Evolutionary conservation across 2,113 vertebrate species (phyloP).

Genomic region (Crocuta crocuta): DNA sequence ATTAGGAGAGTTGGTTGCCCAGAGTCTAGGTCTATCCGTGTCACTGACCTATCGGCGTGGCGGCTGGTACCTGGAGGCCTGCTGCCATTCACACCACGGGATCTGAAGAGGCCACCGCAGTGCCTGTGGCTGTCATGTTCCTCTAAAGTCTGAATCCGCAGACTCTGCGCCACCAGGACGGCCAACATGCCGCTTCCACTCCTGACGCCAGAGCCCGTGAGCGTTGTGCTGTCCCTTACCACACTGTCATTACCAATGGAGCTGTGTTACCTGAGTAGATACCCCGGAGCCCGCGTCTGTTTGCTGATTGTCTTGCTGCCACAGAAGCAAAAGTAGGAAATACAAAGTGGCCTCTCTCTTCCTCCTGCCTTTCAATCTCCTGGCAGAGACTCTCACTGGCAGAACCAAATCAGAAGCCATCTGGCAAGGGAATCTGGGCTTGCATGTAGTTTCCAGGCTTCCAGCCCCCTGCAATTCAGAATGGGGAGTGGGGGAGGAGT

Average conservation of each 20-base stretch:
- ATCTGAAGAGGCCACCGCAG: not conserved
- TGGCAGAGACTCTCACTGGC: not conserved
- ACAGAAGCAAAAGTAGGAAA: not conserved
- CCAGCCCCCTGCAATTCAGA: constrained; percentile 14
- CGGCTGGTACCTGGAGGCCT: not conserved
- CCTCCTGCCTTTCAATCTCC: not conserved
- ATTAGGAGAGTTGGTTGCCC: not conserved
- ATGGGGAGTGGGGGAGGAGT: not conserved
- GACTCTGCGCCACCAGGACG: not conserved
- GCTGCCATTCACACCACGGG: not conserved
- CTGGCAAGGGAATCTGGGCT: constrained; percentile 7
- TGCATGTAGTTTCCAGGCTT: constrained; percentile 5
- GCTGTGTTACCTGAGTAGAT: not conserved
- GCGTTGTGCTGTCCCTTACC: too few species aligned
- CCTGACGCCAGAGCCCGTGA: not conserved
- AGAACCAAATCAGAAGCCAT: constrained; percentile 25
- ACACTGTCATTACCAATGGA: not conserved
- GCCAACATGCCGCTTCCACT: not conserved
- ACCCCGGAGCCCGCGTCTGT: not conserved
- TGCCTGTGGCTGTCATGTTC: not conserved
- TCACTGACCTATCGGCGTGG: not conserved
- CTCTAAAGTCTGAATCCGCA: not conserved
- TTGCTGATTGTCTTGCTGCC: not conserved
- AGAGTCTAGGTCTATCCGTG: not conserved
- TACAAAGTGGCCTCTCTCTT: not conserved